These are phyloP conservation scores for Falcaria lacertinaria DNA, from an alignment of 2,888 invertebrate species.

Conservation along the genomic window DNA sequence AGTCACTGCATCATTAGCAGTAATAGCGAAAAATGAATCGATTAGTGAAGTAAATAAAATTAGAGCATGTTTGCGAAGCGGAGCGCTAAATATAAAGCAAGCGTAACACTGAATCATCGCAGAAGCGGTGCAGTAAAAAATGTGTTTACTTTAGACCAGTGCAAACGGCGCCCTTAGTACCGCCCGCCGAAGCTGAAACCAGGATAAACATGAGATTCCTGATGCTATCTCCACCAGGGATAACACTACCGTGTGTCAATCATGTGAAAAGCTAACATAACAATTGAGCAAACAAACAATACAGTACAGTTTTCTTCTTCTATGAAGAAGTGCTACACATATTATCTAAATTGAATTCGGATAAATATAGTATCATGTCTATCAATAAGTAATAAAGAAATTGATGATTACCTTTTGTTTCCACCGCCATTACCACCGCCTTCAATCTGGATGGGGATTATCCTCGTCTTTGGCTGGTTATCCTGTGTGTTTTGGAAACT, in stretches of 20 bases:
- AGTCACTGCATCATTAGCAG: constrained; percentile 21
- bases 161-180: constrained; percentile 66
- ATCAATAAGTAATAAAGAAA: neutral
- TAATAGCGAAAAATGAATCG: constrained; percentile 43
- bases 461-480: constrained; percentile 71
- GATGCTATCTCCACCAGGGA: neutral
- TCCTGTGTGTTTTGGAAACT: constrained; percentile 51
- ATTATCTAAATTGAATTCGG: neutral
- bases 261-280: neutral
- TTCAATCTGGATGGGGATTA: constrained; percentile 83
- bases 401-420: constrained; percentile 55
- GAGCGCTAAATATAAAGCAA: constrained; percentile 66
- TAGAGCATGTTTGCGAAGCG: constrained; percentile 47
- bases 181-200: constrained; percentile 77
- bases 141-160: constrained; percentile 68
- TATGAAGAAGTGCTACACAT: neutral
- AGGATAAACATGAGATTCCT: constrained; percentile 23
- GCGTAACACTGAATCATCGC: constrained; percentile 59
- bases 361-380: neutral
- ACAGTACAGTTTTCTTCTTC: neutral
- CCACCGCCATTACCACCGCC: constrained; percentile 57
- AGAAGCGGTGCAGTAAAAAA: constrained; percentile 64
- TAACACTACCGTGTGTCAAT: constrained; percentile 1
- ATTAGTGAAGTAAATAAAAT: constrained; percentile 62
- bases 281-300: constrained; percentile 1